These are phyloP conservation scores for Watsonalla binaria DNA, from an alignment of 2,888 invertebrate species.

Conservation along the genomic window DNA sequence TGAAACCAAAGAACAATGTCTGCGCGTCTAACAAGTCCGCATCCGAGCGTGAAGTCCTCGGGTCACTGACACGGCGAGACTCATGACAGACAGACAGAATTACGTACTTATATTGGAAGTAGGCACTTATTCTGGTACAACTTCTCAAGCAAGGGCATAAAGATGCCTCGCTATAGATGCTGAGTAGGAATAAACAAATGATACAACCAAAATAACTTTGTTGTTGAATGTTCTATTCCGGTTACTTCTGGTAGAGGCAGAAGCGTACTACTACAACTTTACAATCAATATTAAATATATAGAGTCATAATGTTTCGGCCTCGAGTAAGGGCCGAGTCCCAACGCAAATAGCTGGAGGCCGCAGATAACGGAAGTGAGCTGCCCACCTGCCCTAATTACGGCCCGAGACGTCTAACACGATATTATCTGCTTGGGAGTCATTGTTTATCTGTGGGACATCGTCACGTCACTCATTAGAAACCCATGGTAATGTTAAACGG, in stretches of 20 bases:
- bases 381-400: constrained; percentile 46
- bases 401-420: not conserved
- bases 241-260: no score
- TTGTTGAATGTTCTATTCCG: no score
- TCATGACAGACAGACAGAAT: not conserved
- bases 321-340: constrained; percentile 20
- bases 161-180: no score
- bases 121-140: no score
- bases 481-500: no score
- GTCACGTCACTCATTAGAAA: not conserved
- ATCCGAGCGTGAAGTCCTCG: not conserved
- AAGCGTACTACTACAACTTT: not conserved
- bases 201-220: no score
- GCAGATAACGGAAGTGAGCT: constrained; percentile 34
- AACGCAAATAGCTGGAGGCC: constrained; percentile 33
- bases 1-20: not conserved
- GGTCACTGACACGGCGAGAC: not conserved
- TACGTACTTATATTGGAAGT: no score
- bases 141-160: no score
- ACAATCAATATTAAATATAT: not conserved
- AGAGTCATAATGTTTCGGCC: not conserved
- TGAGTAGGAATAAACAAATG: no score
- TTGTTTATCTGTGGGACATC: not conserved
- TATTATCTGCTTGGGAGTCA: no score
- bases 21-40: not conserved